These are phyloP conservation scores for Ladona fulva DNA, from an alignment of 1,140 invertebrate genomes.

Conservation along the genomic window DNA sequence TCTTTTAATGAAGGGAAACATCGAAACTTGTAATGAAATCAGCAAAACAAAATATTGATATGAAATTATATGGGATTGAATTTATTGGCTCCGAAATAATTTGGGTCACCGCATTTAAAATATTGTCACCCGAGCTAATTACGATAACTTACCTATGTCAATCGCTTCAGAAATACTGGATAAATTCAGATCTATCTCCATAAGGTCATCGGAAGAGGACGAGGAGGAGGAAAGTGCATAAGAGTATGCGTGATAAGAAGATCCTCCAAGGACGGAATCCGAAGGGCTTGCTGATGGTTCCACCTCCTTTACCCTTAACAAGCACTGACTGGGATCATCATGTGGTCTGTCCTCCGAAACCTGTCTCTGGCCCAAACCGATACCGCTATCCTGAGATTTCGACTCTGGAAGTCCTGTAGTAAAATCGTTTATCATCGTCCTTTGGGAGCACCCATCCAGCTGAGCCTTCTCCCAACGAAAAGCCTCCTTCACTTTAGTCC, in stretches of 20 bases:
- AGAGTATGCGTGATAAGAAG: constrained; percentile 29
- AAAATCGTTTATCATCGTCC: background rate
- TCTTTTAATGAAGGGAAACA: too few relatives aligned
- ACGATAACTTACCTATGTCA: background rate
- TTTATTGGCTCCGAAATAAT: too few relatives aligned
- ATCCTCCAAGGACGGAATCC: too few relatives aligned
- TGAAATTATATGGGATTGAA: too few relatives aligned
- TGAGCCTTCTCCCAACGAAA: constrained; percentile 61
- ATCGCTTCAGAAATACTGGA: constrained; percentile 13
- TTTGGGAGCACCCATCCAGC: constrained; percentile 17
- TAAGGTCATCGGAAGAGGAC: constrained; percentile 43
- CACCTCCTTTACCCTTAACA: too few relatives aligned
- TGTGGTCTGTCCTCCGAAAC: background rate
- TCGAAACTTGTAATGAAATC: too few relatives aligned
- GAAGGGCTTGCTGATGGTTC: too few relatives aligned
- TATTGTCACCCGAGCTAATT: too few relatives aligned
- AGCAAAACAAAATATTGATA: too few relatives aligned
- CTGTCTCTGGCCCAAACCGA: constrained; percentile 23
- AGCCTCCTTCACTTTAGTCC: constrained; percentile 73
- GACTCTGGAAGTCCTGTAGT: constrained; percentile 25
- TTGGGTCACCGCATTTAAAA: too few relatives aligned
- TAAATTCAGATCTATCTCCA: constrained; percentile 25
- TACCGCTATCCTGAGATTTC: constrained; percentile 37
- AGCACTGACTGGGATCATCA: background rate
- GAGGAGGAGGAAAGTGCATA: constrained; percentile 40